Base-by-base conservation (phyloP, 2,797 vertebrate species). In the Diplodus sargus region DNA sequence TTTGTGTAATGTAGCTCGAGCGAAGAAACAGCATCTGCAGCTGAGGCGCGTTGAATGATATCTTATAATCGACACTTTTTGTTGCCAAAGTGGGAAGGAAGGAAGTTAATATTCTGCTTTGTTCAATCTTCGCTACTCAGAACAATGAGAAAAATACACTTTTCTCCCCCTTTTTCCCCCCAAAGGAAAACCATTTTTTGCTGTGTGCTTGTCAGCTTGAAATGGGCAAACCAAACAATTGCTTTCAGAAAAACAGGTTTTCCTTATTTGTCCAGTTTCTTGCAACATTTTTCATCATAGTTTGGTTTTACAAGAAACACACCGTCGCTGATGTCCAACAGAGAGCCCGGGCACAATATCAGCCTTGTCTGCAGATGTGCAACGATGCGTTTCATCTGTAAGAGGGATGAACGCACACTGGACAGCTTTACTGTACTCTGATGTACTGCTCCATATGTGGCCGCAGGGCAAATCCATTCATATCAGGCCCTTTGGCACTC, bases 1-100 rank as follows among this genome's bases (percentile, higher is more conserved):
- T 89, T 88, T 91, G 83, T 74, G 39, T 81, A 71, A 72, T 77
- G 77, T 53, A 70, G 74, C 57, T 51, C 18, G 18, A 56, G 75
- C 66, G 74, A 67, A 76, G 80, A 75, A 84, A 74, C 62, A 59
- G 28, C 28, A 30, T 81, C 53, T 75, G 53, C 45, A 78, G 70
- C 42, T 52, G 28, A 54, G 81, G 15, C n/a, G n/a, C 25, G 70
- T 71, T 84, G 84, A 89, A 51, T 70, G 67, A 76, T 81, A 78
- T 82, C 69, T 54, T 47, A 67, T 53, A 39, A 75, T 86, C 82
- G 77, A 67, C 71, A 79, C 58, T 52, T 74, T 85, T 70, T 82
- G 65, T 79, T 87, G 67, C 30, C 20, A 4, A 56, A 79, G 63
- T 13, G 7, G 56, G 28, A 73, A 76, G 70, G 51, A 85, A 84